These are phyloP conservation scores for Temnothorax rugatulus DNA, from an alignment of 2,888 invertebrate genomes.

Conservation along the genomic window DNA sequence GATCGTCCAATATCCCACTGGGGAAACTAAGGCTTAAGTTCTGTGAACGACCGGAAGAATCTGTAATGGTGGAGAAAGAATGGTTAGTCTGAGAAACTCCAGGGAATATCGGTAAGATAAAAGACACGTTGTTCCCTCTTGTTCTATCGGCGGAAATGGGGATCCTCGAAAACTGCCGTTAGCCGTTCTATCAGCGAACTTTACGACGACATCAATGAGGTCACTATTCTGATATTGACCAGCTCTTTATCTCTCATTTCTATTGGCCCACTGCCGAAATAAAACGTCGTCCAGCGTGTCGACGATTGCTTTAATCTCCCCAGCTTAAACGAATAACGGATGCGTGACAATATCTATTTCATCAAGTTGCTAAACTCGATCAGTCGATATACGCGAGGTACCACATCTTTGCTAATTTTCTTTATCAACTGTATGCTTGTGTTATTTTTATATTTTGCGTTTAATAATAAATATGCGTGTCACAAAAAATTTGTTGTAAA, in stretches of 20 bases:
- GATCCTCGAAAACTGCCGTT: conserved; percentile 65
- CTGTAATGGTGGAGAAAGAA: conserved; percentile 59
- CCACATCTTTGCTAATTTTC: conserved; percentile 1
- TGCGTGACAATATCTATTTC: conserved; percentile 9
- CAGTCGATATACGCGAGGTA: not conserved
- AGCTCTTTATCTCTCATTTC: conserved; percentile 49
- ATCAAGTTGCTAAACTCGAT: not conserved
- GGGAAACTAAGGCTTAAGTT: conserved; percentile 43
- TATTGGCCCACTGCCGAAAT: conserved; percentile 21
- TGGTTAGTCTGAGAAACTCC: conserved; percentile 55
- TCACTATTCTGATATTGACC: conserved; percentile 62
- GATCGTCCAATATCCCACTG: conserved; percentile 28
- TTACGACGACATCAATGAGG: conserved; percentile 67
- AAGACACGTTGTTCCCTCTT: conserved; percentile 65
- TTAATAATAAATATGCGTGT: not conserved
- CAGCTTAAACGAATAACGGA: not conserved
- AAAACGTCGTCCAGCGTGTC: conserved; percentile 31
- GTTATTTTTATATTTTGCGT: not conserved
- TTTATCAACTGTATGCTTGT: not conserved
- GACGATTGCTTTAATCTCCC: conserved; percentile 21
- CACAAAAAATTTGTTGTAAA: not conserved
- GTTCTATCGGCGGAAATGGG: conserved; percentile 67
- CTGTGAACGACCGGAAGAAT: conserved; percentile 54
- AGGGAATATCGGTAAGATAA: conserved; percentile 68
- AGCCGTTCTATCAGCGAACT: conserved; percentile 63